Conservation (phyloP, 2,113 vertebrate genomes). For the Gopherus flavomarginatus region DNA sequence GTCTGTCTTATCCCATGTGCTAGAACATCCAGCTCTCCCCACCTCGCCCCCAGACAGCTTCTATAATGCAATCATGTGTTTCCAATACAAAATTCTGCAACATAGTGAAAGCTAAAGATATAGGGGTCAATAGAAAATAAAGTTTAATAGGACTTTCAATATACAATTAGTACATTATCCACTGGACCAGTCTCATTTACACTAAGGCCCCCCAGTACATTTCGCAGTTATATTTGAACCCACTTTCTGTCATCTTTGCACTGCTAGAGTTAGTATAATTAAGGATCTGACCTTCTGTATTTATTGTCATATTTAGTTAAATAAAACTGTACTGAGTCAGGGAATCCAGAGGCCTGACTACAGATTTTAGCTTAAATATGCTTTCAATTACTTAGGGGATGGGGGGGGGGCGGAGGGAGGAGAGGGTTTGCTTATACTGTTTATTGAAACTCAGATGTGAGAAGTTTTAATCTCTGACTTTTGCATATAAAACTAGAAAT, state of each 20-base stretch:
- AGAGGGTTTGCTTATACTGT: neutral
- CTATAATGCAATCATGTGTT: neutral
- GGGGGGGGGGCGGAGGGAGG: no score
- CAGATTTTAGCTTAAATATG: neutral
- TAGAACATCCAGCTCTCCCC: neutral
- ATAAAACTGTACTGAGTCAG: neutral
- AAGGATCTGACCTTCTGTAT: neutral
- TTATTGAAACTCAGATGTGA: neutral
- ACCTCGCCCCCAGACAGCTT: neutral
- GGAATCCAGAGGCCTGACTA: no score
- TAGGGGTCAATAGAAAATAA: neutral
- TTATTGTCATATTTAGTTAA: neutral
- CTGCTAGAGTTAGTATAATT: neutral
- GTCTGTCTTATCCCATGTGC: neutral
- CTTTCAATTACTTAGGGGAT: neutral
- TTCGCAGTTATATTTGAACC: neutral
- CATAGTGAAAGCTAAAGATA: neutral
- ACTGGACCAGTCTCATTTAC: neutral
- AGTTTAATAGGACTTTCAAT: neutral
- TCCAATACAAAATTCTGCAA: neutral
- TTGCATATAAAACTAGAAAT: neutral
- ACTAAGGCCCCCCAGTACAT: neutral
- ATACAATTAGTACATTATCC: neutral
- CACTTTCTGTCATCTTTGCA: neutral
- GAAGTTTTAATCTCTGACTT: neutral